Evolutionary conservation across 2,113 vertebrate genomes (phyloP).

Genomic region (Phalacrocorax brasilianus): DNA sequence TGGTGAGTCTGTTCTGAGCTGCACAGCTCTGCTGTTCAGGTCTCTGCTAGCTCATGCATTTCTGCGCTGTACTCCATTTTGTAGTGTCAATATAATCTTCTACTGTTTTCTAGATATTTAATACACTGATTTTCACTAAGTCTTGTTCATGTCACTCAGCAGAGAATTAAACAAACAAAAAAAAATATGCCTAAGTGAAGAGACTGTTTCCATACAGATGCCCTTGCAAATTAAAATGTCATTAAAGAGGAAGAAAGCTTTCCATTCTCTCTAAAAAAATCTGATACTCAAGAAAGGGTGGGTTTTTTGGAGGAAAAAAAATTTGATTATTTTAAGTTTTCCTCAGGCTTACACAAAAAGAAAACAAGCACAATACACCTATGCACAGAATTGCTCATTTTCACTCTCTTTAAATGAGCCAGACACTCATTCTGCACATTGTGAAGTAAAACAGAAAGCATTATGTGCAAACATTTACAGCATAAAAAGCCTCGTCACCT

Average conservation of each 20-base stretch:
- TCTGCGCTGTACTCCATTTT: background rate
- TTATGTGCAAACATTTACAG: slow-evolving; percentile 51
- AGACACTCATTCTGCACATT: background rate
- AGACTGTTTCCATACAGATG: background rate
- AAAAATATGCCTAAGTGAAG: background rate
- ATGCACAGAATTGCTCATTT: slow-evolving; percentile 1
- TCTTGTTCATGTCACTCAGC: background rate
- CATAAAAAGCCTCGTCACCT: slow-evolving; percentile 22
- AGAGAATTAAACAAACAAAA: background rate
- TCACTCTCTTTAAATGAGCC: background rate
- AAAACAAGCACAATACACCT: background rate
- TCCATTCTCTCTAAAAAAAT: background rate
- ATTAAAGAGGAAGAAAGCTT: background rate
- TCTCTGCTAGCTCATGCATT: background rate
- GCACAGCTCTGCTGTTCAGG: background rate
- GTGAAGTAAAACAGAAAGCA: slow-evolving; percentile 37
- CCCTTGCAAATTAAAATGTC: slow-evolving; percentile 12
- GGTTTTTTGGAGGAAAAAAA: rapidly evolving
- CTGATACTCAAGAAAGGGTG: background rate
- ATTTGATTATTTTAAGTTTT: background rate
- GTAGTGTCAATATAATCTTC: background rate
- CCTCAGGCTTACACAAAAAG: background rate
- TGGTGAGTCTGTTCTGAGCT: background rate
- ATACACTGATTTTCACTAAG: background rate
- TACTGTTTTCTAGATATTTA: background rate